A percentile compares a stretch with the other conserved stretches of the same genome.
phyloP scores from a whole-genome alignment of 2,797 vertebrate species.

The Schizopygopsis malacanthus region DNA sequence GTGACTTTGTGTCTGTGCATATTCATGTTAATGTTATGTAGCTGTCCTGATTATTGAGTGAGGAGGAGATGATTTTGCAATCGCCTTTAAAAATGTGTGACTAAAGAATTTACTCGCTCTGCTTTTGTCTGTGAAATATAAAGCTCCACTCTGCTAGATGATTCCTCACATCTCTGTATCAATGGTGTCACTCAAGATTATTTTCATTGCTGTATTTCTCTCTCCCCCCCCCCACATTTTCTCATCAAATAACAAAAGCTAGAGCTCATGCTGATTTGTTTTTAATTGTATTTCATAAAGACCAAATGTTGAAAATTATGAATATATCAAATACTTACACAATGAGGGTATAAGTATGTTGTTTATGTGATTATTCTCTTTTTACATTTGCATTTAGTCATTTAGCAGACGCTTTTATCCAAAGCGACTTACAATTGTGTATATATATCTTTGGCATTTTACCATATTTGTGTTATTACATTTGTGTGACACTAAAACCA shows the following conservation, averaged over 20 bases:
- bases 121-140: slow-evolving; percentile 38
- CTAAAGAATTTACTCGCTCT: slow-evolving; percentile 45
- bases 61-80: slow-evolving; percentile 50
- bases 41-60: slow-evolving; percentile 55
- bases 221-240: background rate
- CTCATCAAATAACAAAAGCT: slow-evolving; percentile 22
- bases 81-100: slow-evolving; percentile 49
- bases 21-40: slow-evolving; percentile 41
- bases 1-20: slow-evolving; percentile 28
- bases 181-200: slow-evolving; percentile 47
- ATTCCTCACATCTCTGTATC: slow-evolving; percentile 35
- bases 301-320: background rate
- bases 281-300: slow-evolving; percentile 25
- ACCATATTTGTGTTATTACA: background rate
- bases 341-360: background rate
- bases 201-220: slow-evolving; percentile 3
- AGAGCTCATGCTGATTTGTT: background rate
- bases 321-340: slow-evolving; percentile 8
- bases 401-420: too few species aligned
- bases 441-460: background rate
- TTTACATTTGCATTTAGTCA: too few species aligned
- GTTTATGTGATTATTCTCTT: background rate
- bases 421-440: background rate
- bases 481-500: background rate
- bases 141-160: slow-evolving; percentile 29